Base-by-base conservation (phyloP, 2,888 invertebrate species). In the Hyles lineata region DNA sequence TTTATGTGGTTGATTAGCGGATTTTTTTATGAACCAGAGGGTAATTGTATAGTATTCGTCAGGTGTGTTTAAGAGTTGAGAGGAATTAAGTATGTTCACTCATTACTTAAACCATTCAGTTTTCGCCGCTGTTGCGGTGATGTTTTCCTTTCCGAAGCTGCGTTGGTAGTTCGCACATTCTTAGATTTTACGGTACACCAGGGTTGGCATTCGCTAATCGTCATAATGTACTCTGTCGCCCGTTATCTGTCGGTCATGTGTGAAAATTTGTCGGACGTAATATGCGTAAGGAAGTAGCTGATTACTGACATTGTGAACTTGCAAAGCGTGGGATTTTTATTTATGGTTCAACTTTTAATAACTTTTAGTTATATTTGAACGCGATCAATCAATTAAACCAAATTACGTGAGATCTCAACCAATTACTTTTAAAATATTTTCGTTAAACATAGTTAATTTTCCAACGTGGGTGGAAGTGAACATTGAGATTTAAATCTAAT, bases 121-220 rank as follows among this genome's bases (percentile, higher is more conserved):
- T 77, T 77, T 76, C 73, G 74, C 72, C 21, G 71, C 74, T 70
- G 62, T 17, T 72, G 71, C 74, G 70, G 74, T 58, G 73, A 76
- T 67, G 67, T 78, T 79, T 79, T 76, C 78, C 74, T 74, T 79
- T 77, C 75, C 76, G 73, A 72, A 73, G 73, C 75, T 8, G 25
- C 67, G 63, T 63, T 78, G 76, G 78, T 79, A 80, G 79, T 82
- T 82, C 77, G 76, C 81, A 84, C 81, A 83, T 83, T 82, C 83
- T 75, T 76, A 74, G 73, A 74, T 77, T 79, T 81, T 81, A 82
- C 79, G 78, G 79, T 77, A 76, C 77, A 77, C 77, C 73, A 76
- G 77, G 78, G 75, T 78, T 77, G 76, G 76, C 50, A 71, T 80
- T 83, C 79, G 83, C 80, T 82, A 80, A 84, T 83, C 77, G 81